Evolutionary conservation across 2,888 invertebrate species (phyloP).

Genomic region (Bombyx huttoni): DNA sequence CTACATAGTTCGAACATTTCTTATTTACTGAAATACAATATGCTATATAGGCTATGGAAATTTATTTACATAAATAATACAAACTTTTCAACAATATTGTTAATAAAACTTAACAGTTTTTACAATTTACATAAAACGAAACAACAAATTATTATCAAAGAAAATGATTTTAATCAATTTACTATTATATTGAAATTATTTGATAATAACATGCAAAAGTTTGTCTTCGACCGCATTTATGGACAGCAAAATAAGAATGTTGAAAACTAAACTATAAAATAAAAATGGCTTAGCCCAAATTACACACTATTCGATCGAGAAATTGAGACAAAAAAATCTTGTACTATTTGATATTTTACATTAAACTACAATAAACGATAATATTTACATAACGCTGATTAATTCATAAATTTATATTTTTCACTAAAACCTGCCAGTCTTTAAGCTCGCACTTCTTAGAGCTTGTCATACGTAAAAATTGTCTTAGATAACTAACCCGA

Average conservation of each 20-base stretch:
- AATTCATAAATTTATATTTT: background rate
- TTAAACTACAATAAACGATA: background rate
- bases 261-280: background rate
- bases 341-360: background rate
- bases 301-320: background rate
- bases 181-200: background rate
- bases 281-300: slow-evolving; percentile 1
- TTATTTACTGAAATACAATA: slow-evolving; percentile 39
- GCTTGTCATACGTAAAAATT: background rate
- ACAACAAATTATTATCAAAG: slow-evolving; percentile 35
- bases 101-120: slow-evolving; percentile 62
- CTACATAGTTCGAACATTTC: slow-evolving; percentile 35
- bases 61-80: slow-evolving; percentile 68
- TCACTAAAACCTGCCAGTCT: background rate
- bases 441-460: background rate
- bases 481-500: background rate
- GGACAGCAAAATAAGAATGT: no score
- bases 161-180: background rate
- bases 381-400: background rate
- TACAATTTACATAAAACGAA: slow-evolving; percentile 54
- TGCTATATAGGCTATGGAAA: slow-evolving; percentile 30
- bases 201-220: background rate
- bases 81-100: slow-evolving; percentile 60
- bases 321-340: background rate
- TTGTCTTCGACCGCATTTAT: no score